Base-by-base conservation (phyloP, 2,888 invertebrate genomes). In the Lasioglossum oenotherae region DNA sequence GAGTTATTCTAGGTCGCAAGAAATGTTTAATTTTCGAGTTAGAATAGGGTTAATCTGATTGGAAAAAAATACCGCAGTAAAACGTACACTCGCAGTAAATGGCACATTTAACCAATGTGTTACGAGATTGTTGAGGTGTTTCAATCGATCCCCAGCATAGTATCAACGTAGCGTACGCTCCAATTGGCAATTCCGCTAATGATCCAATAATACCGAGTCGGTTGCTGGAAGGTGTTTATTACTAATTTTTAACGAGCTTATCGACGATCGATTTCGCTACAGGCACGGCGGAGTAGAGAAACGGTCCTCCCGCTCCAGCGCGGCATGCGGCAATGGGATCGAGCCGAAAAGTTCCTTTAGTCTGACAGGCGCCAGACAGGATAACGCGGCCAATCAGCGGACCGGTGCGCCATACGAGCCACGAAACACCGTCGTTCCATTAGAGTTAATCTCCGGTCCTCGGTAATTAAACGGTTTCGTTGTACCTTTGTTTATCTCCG, bases 401-500 rank as follows among this genome's bases (percentile, higher is more conserved):
- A 49, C 78, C 75, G 81, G 46, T 67, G 69, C 80, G 78, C 83
- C 83, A 83, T 80, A 80, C 80, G 84, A 78, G 79, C 81, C 80
- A 89, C 82, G 89, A 91, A 93, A 93, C 92, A 93, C 89, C 92
- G 88, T 90, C 93, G 92, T 93, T 94, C 94, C 94, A 94, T 94
- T 94, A 94, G 93, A 91, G 92, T 92, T 94, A 94, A 94, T 94
- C 93, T 93, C 88, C 84, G 90, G 86, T 85, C 87, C 85, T 82
- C 86, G 90, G 93, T 94, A 94, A 94, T 94, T 94, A 94, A 94
- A 94, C 93, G 93, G 92, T 94, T 93, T 89, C 92, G 91, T 92
- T 93, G 93, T 92, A 93, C 91, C 91, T 92, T 93, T 93, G 93
- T 93, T 93, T 93, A 93, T 93, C 92, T 92, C 87, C 71, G 75